Evolutionary conservation across 2,888 invertebrate species (phyloP).

Genomic region (Yponomeuta evonymella): DNA sequence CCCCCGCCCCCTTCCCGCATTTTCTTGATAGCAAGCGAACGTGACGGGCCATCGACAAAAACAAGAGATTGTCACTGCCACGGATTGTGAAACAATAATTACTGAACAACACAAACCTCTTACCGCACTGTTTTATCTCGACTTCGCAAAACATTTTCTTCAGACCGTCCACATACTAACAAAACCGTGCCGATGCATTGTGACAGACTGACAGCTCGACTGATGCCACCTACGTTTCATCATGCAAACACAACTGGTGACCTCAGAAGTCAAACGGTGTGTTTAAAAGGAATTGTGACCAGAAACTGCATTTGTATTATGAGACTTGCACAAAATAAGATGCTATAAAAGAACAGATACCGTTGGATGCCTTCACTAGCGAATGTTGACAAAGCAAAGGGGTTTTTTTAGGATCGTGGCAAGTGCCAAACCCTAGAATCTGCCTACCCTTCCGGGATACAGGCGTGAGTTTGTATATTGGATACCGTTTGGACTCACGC

Average conservation of each 20-base stretch:
- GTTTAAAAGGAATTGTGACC: not conserved
- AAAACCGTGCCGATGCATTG: not conserved
- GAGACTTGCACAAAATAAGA: too few relatives aligned
- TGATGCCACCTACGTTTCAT: not conserved
- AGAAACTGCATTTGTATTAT: not conserved
- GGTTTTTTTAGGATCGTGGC: too few relatives aligned
- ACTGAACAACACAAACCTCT: not conserved
- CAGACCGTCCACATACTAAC: not conserved
- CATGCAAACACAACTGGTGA: not conserved
- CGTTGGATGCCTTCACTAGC: too few relatives aligned
- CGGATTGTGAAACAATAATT: not conserved
- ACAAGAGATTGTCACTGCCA: not conserved
- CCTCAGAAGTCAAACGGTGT: not conserved
- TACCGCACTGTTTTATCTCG: not conserved
- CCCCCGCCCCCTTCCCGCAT: too few relatives aligned
- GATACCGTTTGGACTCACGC: too few relatives aligned
- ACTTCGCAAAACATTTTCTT: not conserved
- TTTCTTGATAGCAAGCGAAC: too few relatives aligned
- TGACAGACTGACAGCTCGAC: not conserved
- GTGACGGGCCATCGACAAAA: too few relatives aligned
- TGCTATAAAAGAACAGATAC: too few relatives aligned
- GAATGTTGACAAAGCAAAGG: too few relatives aligned
- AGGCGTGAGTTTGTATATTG: too few relatives aligned
- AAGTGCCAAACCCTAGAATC: too few relatives aligned
- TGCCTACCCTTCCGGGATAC: too few relatives aligned